Evolutionary conservation across 2,797 vertebrate species (phyloP), one percentile per base, ranked within the genome.

Genomic region (Typhlichthys subterraneus): DNA sequence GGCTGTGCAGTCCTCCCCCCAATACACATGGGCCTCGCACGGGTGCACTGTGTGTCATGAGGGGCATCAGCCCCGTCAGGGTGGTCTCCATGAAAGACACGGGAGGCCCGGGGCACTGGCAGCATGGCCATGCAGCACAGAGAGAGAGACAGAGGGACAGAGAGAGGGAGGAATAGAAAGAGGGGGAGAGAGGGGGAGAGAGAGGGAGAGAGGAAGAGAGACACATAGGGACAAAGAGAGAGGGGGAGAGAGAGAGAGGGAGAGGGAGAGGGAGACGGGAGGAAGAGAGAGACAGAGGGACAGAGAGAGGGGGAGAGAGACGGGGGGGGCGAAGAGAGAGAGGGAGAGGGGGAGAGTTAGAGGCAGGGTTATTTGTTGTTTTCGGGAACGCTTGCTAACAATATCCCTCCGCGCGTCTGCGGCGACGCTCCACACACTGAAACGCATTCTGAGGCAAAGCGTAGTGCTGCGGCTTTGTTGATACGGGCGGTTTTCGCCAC

Each of bases 41-140:
- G 57, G 81, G 65, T 48, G 83, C 77, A 29, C 69, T 79, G 62
- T 89, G 90, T 58, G 81, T 70, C 58, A 92, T 59, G 4, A 84
- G 59, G 10, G 85, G 74, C 33, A 88, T 73, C 72, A 90, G 79
- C 51, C 86, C 77, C n/a, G 90, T 89, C 13, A 94, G 79, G 65
- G 63, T 81, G 50, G 83, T 63, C 14, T 94, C 91, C 60, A 77
- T 61, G 42, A 79, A 68, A 58, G 69, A 82, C 67, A 82, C 57
- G 81, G 75, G 73, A 61, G 82, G 61, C 61, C 75, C 80, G 53
- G 81, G 75, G 63, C 58, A 76, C 67, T 92, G 77, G 14, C 5
- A 5, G 33, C 33, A 38, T 7, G 33, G 33, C 33, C 19, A 23
- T 23, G 19, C 19, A 23, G 19, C 19, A 23, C 19, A 23, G 19